Evolutionary conservation across 2,888 invertebrate genomes (phyloP).

Genomic region (Rhodophaea formosa): DNA sequence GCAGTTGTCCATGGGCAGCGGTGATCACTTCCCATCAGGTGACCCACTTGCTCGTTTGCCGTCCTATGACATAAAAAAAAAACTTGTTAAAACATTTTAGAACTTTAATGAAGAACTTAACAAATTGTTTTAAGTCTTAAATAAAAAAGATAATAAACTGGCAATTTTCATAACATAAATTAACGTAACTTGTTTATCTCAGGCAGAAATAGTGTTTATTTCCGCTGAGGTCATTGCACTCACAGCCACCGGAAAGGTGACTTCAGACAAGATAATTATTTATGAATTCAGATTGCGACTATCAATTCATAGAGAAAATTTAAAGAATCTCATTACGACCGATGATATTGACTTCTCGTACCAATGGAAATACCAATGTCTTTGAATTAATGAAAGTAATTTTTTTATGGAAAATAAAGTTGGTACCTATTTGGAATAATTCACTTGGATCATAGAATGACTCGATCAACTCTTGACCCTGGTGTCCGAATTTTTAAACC

Average conservation of each 20-base stretch:
- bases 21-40: too few species aligned
- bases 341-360: constrained; percentile 10
- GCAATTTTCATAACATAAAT: neutral
- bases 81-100: too few species aligned
- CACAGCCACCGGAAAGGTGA: constrained; percentile 13
- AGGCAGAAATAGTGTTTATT: constrained; percentile 7
- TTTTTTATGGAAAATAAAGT: neutral
- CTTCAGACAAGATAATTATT: constrained; percentile 16
- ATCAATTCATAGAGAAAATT: constrained; percentile 5
- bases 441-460: too few species aligned
- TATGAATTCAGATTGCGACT: constrained; percentile 11
- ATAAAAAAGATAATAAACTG: neutral
- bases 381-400: neutral
- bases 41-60: too few species aligned
- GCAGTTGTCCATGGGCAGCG: too few species aligned
- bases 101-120: too few species aligned
- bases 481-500: too few species aligned
- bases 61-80: too few species aligned
- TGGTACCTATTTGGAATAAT: too few species aligned
- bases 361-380: neutral
- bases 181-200: neutral
- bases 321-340: constrained; percentile 6
- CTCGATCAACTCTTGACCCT: too few species aligned
- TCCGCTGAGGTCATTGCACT: constrained; percentile 12
- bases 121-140: neutral